Conservation (phyloP, 2,888 invertebrate species). For the Ichneumoninae sp. region DNA sequence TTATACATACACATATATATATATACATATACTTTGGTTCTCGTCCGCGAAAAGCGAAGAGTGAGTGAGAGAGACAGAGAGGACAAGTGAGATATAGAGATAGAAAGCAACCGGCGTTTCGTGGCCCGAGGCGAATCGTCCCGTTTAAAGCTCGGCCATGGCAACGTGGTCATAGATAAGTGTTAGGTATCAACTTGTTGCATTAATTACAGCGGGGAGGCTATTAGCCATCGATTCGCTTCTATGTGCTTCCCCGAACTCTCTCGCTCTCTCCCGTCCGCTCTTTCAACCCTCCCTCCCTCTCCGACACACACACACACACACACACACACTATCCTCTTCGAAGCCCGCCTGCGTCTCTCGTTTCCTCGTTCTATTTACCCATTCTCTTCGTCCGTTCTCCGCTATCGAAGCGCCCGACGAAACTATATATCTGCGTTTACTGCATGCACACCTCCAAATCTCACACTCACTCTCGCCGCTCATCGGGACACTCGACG, state of each 20-base stretch:
- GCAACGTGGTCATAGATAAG: slow-evolving; percentile 77
- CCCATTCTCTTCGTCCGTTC: slow-evolving; percentile 41
- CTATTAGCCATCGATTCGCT: slow-evolving; percentile 83
- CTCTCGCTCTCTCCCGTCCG: slow-evolving; percentile 71
- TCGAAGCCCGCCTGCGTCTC: slow-evolving; percentile 31
- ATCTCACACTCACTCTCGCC: slow-evolving; percentile 53
- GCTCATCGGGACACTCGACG: slow-evolving; percentile 44
- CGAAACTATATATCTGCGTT: not conserved
- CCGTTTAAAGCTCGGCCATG: slow-evolving; percentile 69
- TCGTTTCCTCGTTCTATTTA: slow-evolving; percentile 46
- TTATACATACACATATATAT: slow-evolving; percentile 35
- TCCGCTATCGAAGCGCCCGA: slow-evolving; percentile 15
- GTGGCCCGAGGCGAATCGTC: slow-evolving; percentile 71
- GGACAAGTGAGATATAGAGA: slow-evolving; percentile 50
- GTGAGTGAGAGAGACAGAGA: slow-evolving; percentile 25
- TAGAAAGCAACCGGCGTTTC: slow-evolving; percentile 66
- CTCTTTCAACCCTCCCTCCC: slow-evolving; percentile 67
- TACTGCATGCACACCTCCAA: slow-evolving; percentile 54
- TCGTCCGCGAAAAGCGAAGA: slow-evolving; percentile 56
- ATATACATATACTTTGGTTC: slow-evolving; percentile 55
- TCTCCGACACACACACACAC: slow-evolving; percentile 34
- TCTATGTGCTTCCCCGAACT: slow-evolving; percentile 72
- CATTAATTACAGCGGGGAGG: slow-evolving; percentile 83
- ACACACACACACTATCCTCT: slow-evolving; percentile 28
- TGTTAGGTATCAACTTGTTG: slow-evolving; percentile 84